A percentile compares a stretch with the other conserved stretches of the same genome.
Conservation (phyloP, 2,113 vertebrate species). For the Zapornia atra region DNA sequence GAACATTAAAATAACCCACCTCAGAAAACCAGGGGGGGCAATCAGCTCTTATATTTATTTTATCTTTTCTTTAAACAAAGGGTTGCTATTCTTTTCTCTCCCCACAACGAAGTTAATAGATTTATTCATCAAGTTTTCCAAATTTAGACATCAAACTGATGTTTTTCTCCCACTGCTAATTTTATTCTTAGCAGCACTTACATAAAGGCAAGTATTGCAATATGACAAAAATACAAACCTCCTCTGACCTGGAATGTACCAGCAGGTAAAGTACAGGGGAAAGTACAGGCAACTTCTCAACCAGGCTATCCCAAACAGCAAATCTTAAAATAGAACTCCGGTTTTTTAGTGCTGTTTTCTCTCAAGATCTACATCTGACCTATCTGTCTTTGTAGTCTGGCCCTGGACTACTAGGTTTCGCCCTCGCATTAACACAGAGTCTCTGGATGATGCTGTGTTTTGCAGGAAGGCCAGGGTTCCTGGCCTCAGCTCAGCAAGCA, state of each 20-base stretch:
- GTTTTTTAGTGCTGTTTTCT: not conserved
- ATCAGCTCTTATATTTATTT: conserved; percentile 75
- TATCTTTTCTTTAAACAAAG: conserved; percentile 66
- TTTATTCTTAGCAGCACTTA: conserved; percentile 86
- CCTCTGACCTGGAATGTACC: conserved; percentile 76
- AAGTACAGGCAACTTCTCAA: conserved; percentile 50
- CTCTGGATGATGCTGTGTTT: not conserved
- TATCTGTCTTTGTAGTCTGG: not conserved
- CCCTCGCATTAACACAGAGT: not conserved
- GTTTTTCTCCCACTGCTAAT: conserved; percentile 83
- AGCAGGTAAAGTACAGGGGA: conserved; percentile 68
- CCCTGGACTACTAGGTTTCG: not conserved
- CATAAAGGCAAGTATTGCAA: conserved; percentile 77
- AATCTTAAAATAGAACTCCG: not conserved
- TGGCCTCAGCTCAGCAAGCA: not conserved
- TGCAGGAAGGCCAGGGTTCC: not conserved
- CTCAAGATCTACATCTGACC: not conserved
- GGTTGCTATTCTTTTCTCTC: conserved; percentile 68
- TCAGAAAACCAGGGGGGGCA: conserved; percentile 25
- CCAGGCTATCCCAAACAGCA: not conserved
- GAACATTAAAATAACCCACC: not conserved
- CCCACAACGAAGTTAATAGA: conserved; percentile 74
- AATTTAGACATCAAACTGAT: conserved; percentile 83
- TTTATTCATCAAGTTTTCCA: conserved; percentile 84
- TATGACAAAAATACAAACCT: conserved; percentile 75